Evolutionary conservation across 1,140 invertebrate species (phyloP).

Genomic region (Coenobita brevimanus): DNA sequence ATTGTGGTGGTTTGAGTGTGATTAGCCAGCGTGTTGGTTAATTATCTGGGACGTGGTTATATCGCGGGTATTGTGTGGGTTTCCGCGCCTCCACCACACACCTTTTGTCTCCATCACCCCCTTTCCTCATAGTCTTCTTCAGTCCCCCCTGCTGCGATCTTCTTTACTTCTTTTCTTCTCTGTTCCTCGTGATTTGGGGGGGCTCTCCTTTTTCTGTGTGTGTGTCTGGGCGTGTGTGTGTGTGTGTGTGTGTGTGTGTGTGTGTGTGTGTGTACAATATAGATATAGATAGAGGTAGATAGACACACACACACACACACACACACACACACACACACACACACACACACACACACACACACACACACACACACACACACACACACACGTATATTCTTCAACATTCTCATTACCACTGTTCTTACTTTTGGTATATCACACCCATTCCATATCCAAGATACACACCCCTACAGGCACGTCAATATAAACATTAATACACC

Average conservation of each 20-base stretch:
- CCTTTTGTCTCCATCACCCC: background rate
- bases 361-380: conserved; percentile 16
- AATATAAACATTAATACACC: too few relatives aligned
- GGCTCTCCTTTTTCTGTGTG: too few relatives aligned
- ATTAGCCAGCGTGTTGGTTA: too few relatives aligned
- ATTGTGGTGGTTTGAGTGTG: too few relatives aligned
- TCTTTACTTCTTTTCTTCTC: background rate
- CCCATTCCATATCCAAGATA: too few relatives aligned
- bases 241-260: conserved; percentile 8
- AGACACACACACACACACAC: background rate
- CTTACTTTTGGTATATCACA: too few relatives aligned
- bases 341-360: conserved; percentile 2
- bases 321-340: conserved; percentile 8
- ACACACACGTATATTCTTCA: background rate
- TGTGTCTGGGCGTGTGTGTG: background rate
- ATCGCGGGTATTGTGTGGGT: too few relatives aligned
- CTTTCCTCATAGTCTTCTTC: background rate
- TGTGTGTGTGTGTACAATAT: background rate
- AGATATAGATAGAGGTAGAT: background rate
- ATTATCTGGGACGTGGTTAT: too few relatives aligned
- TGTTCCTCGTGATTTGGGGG: background rate
- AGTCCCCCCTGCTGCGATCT: background rate
- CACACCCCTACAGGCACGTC: too few relatives aligned
- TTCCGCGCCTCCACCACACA: too few relatives aligned
- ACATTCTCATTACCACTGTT: background rate